phyloP scores from a whole-genome alignment of 2,113 vertebrate genomes.

The Pao palembangensis region DNA sequence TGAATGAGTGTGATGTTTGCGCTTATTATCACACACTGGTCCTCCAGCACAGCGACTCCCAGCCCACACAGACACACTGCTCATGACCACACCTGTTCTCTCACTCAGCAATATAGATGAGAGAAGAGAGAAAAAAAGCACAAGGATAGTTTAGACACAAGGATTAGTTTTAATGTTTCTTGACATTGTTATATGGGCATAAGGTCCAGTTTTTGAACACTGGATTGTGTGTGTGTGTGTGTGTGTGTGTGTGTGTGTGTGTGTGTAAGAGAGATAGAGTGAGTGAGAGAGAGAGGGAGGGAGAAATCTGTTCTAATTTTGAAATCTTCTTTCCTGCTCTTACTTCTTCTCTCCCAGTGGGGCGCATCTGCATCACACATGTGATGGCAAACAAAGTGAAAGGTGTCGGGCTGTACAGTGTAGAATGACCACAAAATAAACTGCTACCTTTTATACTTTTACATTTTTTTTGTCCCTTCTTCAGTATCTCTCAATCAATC shows the following conservation, averaged over 20 bases:
- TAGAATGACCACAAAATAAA: slow-evolving; percentile 8
- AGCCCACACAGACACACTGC: slow-evolving; percentile 11
- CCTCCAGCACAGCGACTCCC: slow-evolving; percentile 18
- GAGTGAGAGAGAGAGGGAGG: too few relatives aligned
- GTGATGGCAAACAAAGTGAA: slow-evolving; percentile 33
- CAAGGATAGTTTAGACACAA: not conserved
- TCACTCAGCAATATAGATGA: not conserved
- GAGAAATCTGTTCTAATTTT: not conserved
- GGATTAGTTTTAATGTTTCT: too few relatives aligned
- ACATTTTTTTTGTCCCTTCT: too few relatives aligned
- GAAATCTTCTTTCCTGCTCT: slow-evolving; percentile 27
- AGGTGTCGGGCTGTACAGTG: slow-evolving; percentile 9
- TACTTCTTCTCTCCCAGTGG: slow-evolving; percentile 30
- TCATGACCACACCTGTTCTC: slow-evolving; percentile 1
- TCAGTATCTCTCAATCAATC: not conserved
- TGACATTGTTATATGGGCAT: not conserved
- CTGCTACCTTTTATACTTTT: too few relatives aligned
- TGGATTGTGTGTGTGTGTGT: slow-evolving; percentile 1
- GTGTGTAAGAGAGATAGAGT: too few relatives aligned
- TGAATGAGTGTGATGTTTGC: slow-evolving; percentile 40
- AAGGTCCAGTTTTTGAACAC: not conserved
- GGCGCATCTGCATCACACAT: not conserved
- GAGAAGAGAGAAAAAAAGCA: not conserved
- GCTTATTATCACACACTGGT: slow-evolving; percentile 47
- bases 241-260: too few relatives aligned